Percentiles rank a stretch among this genome's conserved stretches.
Conservation (phyloP, 2,888 invertebrate species). For the Pandemis corylana region DNA sequence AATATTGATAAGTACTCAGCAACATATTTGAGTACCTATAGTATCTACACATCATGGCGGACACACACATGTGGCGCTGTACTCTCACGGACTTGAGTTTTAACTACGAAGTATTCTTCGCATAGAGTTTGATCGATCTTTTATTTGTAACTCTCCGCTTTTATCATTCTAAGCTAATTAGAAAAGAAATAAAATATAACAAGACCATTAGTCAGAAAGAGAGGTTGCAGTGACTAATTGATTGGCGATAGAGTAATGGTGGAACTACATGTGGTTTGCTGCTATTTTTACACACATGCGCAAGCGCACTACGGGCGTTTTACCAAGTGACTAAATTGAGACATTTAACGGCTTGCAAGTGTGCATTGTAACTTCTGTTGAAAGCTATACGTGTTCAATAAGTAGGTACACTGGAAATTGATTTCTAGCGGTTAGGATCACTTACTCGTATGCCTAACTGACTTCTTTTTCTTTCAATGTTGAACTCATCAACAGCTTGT, state of each 20-base stretch:
- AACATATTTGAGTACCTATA: constrained; percentile 34
- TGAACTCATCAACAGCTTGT: no score
- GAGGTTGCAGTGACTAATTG: constrained; percentile 67
- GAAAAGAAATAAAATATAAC: constrained; percentile 68
- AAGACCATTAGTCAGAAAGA: constrained; percentile 62
- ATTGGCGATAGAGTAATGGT: constrained; percentile 63
- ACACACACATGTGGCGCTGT: constrained; percentile 16
- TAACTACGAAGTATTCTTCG: constrained; percentile 31
- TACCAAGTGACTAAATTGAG: constrained; percentile 20
- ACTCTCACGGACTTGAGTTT: constrained; percentile 44
- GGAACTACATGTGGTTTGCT: constrained; percentile 47
- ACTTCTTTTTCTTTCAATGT: neutral
- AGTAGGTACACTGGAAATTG: neutral
- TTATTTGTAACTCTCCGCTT: constrained; percentile 47
- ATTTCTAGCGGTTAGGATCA: neutral
- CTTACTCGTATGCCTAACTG: neutral
- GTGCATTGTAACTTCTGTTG: neutral
- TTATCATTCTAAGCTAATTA: constrained; percentile 62
- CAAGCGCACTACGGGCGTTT: constrained; percentile 5
- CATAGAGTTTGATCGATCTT: constrained; percentile 33
- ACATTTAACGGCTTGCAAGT: constrained; percentile 22
- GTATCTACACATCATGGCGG: constrained; percentile 16
- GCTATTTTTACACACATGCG: constrained; percentile 51
- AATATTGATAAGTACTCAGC: constrained; percentile 45
- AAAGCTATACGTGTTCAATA: neutral